Evolutionary conservation across 2,888 invertebrate genomes (phyloP).

Genomic region (Hypercompe scribonia): DNA sequence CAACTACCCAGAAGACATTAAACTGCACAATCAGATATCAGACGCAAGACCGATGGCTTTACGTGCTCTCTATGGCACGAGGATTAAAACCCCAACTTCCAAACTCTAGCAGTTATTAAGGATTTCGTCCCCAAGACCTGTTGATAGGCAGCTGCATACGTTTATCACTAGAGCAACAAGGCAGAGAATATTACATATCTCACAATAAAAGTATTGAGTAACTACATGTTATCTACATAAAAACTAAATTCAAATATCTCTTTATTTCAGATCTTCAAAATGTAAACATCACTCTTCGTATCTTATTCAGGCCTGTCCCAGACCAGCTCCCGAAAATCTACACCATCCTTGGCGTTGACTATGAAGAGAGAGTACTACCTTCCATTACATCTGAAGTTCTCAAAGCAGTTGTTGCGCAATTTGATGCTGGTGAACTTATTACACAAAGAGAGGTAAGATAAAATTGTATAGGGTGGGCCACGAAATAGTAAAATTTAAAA

Average conservation of each 20-base stretch:
- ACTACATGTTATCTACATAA: background rate
- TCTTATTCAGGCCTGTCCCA: conserved; percentile 98
- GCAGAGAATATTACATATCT: no score
- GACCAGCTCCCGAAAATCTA: conserved; percentile 97
- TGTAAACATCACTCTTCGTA: conserved; percentile 99
- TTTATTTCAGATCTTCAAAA: conserved; percentile 96
- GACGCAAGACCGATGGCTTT: no score
- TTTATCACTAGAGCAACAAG: no score
- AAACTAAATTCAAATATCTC: background rate
- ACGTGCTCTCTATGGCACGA: no score
- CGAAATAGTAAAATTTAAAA: no score
- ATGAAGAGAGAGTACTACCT: conserved; percentile 99
- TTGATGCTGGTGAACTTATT: conserved; percentile 99
- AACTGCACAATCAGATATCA: no score
- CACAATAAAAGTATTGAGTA: background rate
- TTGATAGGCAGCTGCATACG: no score
- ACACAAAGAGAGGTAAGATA: conserved; percentile 96
- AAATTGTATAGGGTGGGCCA: no score
- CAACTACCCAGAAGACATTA: no score
- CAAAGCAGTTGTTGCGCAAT: conserved; percentile 99
- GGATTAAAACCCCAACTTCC: no score
- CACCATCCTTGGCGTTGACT: conserved; percentile 98
- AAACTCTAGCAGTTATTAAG: no score
- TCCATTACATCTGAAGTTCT: conserved; percentile 99
- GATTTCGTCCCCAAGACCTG: no score